Percentiles rank a stretch among this genome's conserved stretches.
Conservation (phyloP, 2,113 vertebrate genomes). For the Nerophis ophidion region DNA sequence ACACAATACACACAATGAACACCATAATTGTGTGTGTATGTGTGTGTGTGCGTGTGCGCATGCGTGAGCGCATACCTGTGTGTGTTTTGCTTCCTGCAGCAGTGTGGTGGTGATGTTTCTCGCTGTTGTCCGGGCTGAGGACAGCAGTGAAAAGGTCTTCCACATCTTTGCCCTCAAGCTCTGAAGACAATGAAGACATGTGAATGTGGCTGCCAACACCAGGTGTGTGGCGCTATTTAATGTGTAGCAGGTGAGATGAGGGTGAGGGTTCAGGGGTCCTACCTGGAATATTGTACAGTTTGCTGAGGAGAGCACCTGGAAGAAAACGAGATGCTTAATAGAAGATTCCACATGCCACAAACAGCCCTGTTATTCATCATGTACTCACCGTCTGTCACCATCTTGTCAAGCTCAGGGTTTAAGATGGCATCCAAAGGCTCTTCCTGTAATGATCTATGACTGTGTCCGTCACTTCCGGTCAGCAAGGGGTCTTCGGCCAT, state of each 20-base stretch:
- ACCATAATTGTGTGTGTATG: not conserved
- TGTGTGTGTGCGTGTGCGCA: slow-evolving; percentile 15
- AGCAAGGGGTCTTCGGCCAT: slow-evolving; percentile 72
- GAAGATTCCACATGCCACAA: not conserved
- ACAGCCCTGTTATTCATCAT: not conserved
- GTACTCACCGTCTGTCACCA: slow-evolving; percentile 89
- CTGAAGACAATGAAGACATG: slow-evolving; percentile 50
- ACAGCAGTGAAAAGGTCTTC: slow-evolving; percentile 96
- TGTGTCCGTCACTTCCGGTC: slow-evolving; percentile 59
- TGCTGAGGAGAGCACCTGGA: slow-evolving; percentile 89
- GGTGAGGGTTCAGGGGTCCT: not conserved
- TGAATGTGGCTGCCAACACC: too few species aligned
- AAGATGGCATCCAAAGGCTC: slow-evolving; percentile 93
- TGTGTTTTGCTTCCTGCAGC: slow-evolving; percentile 30
- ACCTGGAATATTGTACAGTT: slow-evolving; percentile 98
- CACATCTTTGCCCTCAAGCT: slow-evolving; percentile 93
- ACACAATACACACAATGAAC: not conserved
- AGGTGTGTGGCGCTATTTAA: not conserved
- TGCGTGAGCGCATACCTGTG: slow-evolving; percentile 4
- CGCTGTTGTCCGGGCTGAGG: slow-evolving; percentile 74
- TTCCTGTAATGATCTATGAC: slow-evolving; percentile 76
- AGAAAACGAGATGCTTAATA: slow-evolving; percentile 20
- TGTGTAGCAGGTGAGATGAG: not conserved
- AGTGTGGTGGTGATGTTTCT: slow-evolving; percentile 39
- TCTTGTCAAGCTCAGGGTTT: slow-evolving; percentile 95